These are phyloP conservation scores for Bombus picipes DNA, from an alignment of 1,140 invertebrate species.

Conservation along the genomic window DNA sequence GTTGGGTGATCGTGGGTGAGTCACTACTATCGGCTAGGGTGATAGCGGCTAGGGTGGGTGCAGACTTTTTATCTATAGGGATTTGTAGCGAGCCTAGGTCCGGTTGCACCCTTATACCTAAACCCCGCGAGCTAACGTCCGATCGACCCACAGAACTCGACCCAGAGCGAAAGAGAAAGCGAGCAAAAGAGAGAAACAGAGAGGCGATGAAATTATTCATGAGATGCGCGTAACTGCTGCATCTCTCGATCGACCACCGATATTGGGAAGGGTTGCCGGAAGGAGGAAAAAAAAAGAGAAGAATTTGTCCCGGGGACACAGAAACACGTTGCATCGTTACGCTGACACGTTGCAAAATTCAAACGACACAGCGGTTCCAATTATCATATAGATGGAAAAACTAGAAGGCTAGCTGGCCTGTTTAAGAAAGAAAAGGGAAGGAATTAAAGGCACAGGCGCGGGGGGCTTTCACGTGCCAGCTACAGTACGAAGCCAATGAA, in stretches of 20 bases:
- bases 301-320: constrained; percentile 18
- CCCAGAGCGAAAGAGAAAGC: constrained; percentile 21
- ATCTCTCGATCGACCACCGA: constrained; percentile 54
- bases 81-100: constrained; percentile 78
- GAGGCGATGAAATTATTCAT: constrained; percentile 77
- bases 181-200: constrained; percentile 53
- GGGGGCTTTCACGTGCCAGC: background rate
- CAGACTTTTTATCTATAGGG: constrained; percentile 81
- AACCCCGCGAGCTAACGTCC: constrained; percentile 53
- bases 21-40: constrained; percentile 75
- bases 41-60: constrained; percentile 71
- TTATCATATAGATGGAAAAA: constrained; percentile 43
- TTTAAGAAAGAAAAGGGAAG: background rate
- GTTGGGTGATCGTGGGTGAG: constrained; percentile 78
- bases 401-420: background rate
- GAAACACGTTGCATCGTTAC: background rate
- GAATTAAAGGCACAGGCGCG: constrained; percentile 1
- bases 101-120: constrained; percentile 75
- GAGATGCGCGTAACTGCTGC: constrained; percentile 77
- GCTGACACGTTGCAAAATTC: background rate
- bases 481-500: constrained; percentile 19
- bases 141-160: constrained; percentile 68
- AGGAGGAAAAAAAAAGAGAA: background rate
- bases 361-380: constrained; percentile 4
- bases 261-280: constrained; percentile 69